Conservation (phyloP, 2,797 vertebrate species). For the Falco cherrug region DNA sequence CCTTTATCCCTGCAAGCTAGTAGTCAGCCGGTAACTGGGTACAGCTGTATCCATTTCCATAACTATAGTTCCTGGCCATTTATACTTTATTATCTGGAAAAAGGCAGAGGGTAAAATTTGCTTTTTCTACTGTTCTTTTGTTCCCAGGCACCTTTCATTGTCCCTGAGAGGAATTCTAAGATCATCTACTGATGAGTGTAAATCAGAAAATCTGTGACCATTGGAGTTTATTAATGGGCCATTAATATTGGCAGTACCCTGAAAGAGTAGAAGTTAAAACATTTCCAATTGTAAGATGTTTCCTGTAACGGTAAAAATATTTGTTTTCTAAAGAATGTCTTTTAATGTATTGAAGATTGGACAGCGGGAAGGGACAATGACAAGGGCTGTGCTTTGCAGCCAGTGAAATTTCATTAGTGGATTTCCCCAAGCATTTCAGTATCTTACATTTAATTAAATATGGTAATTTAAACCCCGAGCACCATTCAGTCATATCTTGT, state of each 20-base stretch:
- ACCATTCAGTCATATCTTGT: background rate
- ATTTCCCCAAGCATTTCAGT: slow-evolving; percentile 38
- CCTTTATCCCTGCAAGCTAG: background rate
- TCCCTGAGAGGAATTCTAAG: background rate
- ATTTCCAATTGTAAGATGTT: background rate
- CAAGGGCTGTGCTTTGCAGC: slow-evolving; percentile 12
- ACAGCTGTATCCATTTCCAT: background rate
- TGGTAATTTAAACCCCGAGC: slow-evolving; percentile 54
- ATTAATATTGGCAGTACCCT: background rate
- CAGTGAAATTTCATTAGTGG: slow-evolving; percentile 35
- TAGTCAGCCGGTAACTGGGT: background rate
- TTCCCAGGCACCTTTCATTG: background rate
- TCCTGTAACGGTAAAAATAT: background rate
- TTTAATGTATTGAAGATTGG: background rate
- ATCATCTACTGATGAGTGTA: background rate
- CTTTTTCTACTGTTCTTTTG: background rate
- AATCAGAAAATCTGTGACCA: background rate
- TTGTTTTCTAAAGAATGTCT: background rate
- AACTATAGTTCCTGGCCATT: background rate
- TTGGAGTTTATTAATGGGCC: background rate
- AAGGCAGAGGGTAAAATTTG: background rate
- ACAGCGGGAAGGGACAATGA: background rate
- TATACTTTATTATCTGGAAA: background rate
- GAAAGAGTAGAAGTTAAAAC: background rate
- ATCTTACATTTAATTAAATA: slow-evolving; percentile 67